Evolutionary conservation across 2,113 vertebrate genomes (phyloP).

Genomic region (Tupaia chinensis): DNA sequence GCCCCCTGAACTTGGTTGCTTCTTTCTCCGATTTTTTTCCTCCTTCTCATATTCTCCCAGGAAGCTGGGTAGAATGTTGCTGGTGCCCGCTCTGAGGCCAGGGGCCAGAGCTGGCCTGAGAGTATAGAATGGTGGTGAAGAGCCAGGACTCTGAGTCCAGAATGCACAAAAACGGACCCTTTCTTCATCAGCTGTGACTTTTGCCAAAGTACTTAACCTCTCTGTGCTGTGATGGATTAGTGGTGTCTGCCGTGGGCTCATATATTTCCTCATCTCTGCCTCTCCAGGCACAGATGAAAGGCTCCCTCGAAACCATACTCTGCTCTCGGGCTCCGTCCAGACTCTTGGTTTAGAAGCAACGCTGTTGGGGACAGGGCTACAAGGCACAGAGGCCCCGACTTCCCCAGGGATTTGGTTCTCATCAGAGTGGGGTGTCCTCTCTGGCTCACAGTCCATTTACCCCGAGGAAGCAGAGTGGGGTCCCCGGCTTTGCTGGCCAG

Average conservation of each 20-base stretch:
- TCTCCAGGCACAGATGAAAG: neutral
- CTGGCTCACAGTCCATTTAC: neutral
- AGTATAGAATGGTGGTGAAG: neutral
- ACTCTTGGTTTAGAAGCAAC: neutral
- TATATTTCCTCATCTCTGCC: neutral
- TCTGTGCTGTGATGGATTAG: neutral
- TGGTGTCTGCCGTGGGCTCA: neutral
- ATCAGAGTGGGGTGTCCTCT: fast-evolving
- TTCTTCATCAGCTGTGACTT: neutral
- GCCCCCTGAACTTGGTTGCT: neutral
- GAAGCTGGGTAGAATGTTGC: neutral
- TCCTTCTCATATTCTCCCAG: neutral
- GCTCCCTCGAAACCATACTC: neutral
- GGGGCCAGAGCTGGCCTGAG: neutral
- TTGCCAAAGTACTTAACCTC: neutral
- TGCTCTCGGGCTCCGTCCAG: neutral
- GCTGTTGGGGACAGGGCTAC: neutral
- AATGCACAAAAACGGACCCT: neutral
- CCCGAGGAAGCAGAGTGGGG: neutral
- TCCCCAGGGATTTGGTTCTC: neutral
- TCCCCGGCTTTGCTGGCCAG: neutral
- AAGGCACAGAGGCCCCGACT: neutral
- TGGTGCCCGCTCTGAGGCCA: neutral
- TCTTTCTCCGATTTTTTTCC: neutral
- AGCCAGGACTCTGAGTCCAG: neutral